phyloP scores from a whole-genome alignment of 2,888 invertebrate genomes.

The Pseudeuparius sepicola region DNA sequence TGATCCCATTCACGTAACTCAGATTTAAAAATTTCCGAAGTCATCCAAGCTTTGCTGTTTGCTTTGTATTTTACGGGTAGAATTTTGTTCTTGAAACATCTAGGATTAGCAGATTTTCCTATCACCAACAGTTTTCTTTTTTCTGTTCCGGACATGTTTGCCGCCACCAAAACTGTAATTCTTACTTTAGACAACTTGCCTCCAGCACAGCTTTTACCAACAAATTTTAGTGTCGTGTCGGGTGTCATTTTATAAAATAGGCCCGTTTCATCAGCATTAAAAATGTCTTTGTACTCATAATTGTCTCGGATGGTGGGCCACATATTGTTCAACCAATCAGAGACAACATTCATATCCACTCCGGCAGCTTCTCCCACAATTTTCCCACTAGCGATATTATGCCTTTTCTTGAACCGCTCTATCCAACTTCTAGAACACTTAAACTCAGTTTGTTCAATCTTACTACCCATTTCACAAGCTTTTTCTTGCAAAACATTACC shows the following conservation, averaged over 20 bases:
- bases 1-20: slow-evolving; percentile 13
- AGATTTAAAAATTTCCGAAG: slow-evolving; percentile 12
- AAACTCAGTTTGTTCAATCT: no score
- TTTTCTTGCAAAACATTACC: no score
- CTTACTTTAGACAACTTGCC: slow-evolving; percentile 27
- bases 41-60: slow-evolving; percentile 1
- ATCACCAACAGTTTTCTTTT: no score
- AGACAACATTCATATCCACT: slow-evolving; percentile 10
- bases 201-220: slow-evolving; percentile 12
- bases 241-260: slow-evolving; percentile 11
- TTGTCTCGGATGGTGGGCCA: slow-evolving; percentile 5
- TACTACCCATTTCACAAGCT: no score
- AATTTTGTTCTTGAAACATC: slow-evolving; percentile 26
- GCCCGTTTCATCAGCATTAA: slow-evolving; percentile 12
- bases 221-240: slow-evolving; percentile 11
- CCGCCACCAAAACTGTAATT: slow-evolving; percentile 22
- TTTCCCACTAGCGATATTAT: slow-evolving; percentile 7
- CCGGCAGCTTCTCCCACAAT: slow-evolving; percentile 12
- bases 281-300: slow-evolving; percentile 6
- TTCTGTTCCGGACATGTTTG: slow-evolving; percentile 25
- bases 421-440: slow-evolving; percentile 10
- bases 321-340: slow-evolving; percentile 5
- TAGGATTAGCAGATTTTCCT: slow-evolving; percentile 26
- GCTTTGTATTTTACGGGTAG: slow-evolving; percentile 2
- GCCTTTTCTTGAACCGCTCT: slow-evolving; percentile 7